phyloP scores from a whole-genome alignment of 37 sponge, comb jelly and placozoan genomes.

The Dysidea cf. avara region DNA sequence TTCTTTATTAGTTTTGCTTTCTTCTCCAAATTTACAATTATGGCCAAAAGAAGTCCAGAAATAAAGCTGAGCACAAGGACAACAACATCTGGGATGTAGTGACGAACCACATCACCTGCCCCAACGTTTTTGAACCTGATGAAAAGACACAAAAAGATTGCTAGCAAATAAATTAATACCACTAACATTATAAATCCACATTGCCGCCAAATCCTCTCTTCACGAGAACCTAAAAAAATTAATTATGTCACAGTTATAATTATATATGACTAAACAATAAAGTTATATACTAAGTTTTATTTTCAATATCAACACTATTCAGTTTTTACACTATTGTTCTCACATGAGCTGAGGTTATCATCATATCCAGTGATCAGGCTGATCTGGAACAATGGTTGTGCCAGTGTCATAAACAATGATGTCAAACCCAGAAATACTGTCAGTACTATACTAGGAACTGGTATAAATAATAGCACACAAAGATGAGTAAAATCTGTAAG shows the following conservation, averaged over 20 bases:
- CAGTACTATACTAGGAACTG: constrained; percentile 11
- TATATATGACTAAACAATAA: no score
- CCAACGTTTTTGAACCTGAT: constrained; percentile 14
- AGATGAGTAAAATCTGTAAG: no score
- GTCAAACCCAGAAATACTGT: constrained; percentile 28
- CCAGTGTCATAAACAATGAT: no score
- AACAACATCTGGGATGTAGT: constrained; percentile 59
- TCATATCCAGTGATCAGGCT: constrained; percentile 32
- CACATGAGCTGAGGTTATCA: constrained; percentile 35
- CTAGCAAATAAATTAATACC: background rate
- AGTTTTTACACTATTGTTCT: no score
- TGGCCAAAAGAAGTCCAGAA: constrained; percentile 18
- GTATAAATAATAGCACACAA: no score
- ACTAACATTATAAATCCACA: constrained; percentile 48
- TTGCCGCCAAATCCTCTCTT: constrained; percentile 18
- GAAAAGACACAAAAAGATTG: background rate
- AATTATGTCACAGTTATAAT: no score
- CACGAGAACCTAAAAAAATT: background rate
- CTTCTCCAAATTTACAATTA: background rate
- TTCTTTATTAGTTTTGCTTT: no score
- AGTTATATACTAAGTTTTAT: no score
- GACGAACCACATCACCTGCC: constrained; percentile 59
- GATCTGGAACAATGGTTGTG: constrained; percentile 70
- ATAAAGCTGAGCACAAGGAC: constrained; percentile 40
- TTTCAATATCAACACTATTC: no score